Base-by-base conservation (phyloP, 2,797 vertebrate genomes). In the Pangasius djambal region DNA sequence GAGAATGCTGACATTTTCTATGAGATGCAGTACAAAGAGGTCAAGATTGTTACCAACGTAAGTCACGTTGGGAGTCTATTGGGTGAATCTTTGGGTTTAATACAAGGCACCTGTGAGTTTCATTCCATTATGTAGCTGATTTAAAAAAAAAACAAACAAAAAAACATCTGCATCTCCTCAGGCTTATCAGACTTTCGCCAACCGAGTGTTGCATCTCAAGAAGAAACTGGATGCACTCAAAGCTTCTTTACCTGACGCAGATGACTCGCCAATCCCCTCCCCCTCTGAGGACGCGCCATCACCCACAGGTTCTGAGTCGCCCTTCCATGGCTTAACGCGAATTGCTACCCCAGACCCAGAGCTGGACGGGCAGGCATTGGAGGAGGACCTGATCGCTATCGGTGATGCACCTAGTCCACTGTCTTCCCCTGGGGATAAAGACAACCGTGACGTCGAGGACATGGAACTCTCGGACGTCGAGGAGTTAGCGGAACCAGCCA, bases 151-250 rank as follows among this genome's bases (percentile, higher is more conserved):
- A 40, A 20, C 3, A 40, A 40, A 37, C 2, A 44, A 28, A 34
- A 16, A 69, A 34, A 31, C 65, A 6, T 44, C 48, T 72, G 18
- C 52, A 4, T 86, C 44, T 16, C 57, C 22, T 61, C 18, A 99
- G 99, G 99, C 99, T 8, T 99, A 99, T 61, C 98, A 99, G 94
- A 99, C 98, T 0, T 99, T 99, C 61, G 99, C 99, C 2, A 99
- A 99, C 89, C 93, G 98, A 28, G 99, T 99, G 86, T 96, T 95
- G 87, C 98, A 99, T 88, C 97, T 99, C 25, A 99, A 99, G 94
- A 98, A 98, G n/a, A 99, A 99, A 87, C 95, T 99, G 59, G 99
- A 99, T 93, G 93, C 96, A 67, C 88, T 99, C 87, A 99, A 99
- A 90, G 92, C 97, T 0, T 97, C 95, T 0, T 95, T 99, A 52